Base-by-base conservation (phyloP, 2,113 vertebrate genomes). In the Oxygymnocypris stewartii region DNA sequence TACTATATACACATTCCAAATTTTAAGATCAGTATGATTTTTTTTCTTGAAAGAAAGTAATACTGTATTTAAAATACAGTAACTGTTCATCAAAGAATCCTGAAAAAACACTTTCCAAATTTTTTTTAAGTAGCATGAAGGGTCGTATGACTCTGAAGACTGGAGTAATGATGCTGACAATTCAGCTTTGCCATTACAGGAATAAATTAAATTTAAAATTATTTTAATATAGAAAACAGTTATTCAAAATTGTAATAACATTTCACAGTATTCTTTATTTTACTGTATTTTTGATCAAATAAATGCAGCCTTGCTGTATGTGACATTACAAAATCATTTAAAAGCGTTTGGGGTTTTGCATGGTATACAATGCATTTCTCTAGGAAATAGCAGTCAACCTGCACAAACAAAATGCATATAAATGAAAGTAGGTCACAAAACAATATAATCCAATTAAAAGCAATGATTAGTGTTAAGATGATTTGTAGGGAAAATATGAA, bases 401-500 rank as follows among this genome's bases (percentile, higher is more conserved):
- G 77, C 20, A 79, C 7, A 2, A 67, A 82, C 42, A 82, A 67
- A 20, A 82, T 35, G 44, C 63, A 14, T 25, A 47, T 82, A 69
- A 69, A 65, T 2, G 14, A 25, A 25, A 35, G 57, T 69, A 51
- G 80, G 40, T 67, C 25, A 35, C 59, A 13, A 69, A 51, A 67
- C 63, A 35, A 82, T 67, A 69, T 12, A 23, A 61, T 44, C 44
- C 28, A 31, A 31, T 77, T 77, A 31, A 78, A 65, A 35, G 31
- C 75, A 20, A 37, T 78, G 54, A 42, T 25, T 16, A 42, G 51
- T 63, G 49, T 76, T 61, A 76, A 76, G 71, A 76, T 63, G 28
- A 84, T 84, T 57, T 63, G 78, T 11, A 25, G 20, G 79, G 44
- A 1, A 69, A 69, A 82, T 18, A 82, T 82, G 40, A 82, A 67